Percentiles rank a stretch among this genome's conserved stretches.
Evolutionary conservation across 2,888 invertebrate genomes (phyloP).

Genomic region (Eurytoma californica): DNA sequence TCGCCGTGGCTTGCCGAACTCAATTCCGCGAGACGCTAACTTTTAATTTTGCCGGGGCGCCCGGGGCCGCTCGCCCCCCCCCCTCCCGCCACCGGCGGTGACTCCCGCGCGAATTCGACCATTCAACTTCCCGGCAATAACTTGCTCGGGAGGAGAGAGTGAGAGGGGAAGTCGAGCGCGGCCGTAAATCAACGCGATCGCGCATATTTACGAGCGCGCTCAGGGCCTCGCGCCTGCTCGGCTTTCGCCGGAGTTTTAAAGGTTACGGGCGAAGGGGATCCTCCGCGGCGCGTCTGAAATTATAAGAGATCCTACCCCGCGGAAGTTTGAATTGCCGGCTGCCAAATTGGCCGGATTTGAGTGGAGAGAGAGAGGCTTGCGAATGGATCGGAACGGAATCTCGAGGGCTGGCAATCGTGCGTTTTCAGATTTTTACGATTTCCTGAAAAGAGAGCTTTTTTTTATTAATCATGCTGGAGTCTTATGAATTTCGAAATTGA

Average conservation of each 20-base stretch:
- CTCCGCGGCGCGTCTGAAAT: constrained; percentile 15
- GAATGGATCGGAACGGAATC: too few species aligned
- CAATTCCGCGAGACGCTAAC: constrained; percentile 25
- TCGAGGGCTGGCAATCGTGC: too few species aligned
- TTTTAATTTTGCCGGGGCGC: constrained; percentile 36
- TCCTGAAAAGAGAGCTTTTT: too few species aligned
- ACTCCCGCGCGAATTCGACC: constrained; percentile 1
- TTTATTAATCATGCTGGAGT: too few species aligned
- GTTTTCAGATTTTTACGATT: too few species aligned
- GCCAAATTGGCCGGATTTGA: constrained; percentile 20
- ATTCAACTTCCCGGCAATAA: constrained; percentile 35
- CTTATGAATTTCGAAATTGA: too few species aligned
- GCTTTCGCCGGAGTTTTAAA: constrained; percentile 17
- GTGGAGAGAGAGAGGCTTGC: not conserved
- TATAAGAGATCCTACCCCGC: constrained; percentile 18
- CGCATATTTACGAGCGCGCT: constrained; percentile 37
- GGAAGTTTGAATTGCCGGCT: constrained; percentile 2
- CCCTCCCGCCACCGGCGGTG: not conserved
- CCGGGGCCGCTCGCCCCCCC: not conserved
- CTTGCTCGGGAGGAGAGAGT: not conserved
- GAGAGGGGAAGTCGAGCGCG: constrained; percentile 17
- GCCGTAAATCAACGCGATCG: constrained; percentile 48
- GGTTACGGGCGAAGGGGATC: constrained; percentile 12
- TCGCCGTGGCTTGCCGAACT: constrained; percentile 5
- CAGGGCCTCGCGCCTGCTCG: not conserved